Percentiles rank a stretch among this genome's conserved stretches.
Conservation (phyloP, 2,888 invertebrate species). For the Polymixis flavicincta region DNA sequence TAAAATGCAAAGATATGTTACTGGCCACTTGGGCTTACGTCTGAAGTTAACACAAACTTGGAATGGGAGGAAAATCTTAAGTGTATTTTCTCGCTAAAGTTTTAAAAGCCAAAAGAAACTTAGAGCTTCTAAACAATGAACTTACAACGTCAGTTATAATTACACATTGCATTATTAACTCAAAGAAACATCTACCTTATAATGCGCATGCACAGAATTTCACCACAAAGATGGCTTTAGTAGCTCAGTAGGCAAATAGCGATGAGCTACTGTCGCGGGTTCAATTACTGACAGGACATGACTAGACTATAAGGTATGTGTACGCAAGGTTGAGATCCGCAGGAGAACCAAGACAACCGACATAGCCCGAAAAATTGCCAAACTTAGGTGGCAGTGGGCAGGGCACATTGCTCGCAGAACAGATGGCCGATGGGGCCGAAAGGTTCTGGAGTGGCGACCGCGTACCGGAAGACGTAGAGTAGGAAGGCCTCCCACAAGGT, state of each 20-base stretch:
- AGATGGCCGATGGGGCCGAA: too few species aligned
- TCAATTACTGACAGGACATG: not conserved
- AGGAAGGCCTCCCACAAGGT: too few species aligned
- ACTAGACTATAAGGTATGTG: not conserved
- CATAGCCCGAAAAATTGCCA: too few species aligned
- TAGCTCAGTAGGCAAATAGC: too few species aligned
- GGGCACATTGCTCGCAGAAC: too few species aligned
- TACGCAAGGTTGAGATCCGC: not conserved
- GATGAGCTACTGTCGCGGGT: not conserved
- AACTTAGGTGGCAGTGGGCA: too few species aligned
- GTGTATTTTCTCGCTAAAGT: slow-evolving; percentile 54
- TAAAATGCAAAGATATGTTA: slow-evolving; percentile 48
- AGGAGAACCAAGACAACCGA: too few species aligned
- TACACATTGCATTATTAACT: slow-evolving; percentile 23
- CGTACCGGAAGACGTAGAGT: too few species aligned
- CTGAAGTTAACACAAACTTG: slow-evolving; percentile 51
- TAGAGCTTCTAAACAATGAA: slow-evolving; percentile 47
- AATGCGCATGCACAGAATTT: not conserved
- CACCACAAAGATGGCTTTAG: not conserved
- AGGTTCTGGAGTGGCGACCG: too few species aligned
- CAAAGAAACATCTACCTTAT: not conserved
- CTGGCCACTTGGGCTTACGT: slow-evolving; percentile 44
- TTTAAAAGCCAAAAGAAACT: slow-evolving; percentile 57
- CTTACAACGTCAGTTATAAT: slow-evolving; percentile 32
- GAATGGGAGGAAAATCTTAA: slow-evolving; percentile 48